Evolutionary conservation across 2,113 vertebrate genomes (phyloP).

Genomic region (Lagopus leucura): DNA sequence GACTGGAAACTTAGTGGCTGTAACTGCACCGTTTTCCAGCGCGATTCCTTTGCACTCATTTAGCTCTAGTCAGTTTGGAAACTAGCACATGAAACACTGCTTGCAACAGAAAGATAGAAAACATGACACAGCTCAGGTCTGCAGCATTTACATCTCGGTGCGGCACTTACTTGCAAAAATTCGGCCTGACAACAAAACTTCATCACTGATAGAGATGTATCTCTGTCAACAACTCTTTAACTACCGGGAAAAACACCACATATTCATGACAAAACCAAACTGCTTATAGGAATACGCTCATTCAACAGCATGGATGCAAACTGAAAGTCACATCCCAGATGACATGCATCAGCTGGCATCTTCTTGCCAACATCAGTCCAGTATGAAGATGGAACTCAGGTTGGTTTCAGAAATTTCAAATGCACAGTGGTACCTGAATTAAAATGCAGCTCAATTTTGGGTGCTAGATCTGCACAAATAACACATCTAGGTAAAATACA

Average conservation of each 20-base stretch:
- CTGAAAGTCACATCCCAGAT: neutral
- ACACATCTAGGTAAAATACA: neutral
- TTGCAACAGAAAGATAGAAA: neutral
- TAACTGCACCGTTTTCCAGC: neutral
- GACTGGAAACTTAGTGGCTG: neutral
- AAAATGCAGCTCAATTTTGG: neutral
- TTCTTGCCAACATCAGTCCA: neutral
- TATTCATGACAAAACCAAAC: neutral
- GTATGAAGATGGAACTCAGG: neutral
- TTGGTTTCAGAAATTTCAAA: neutral
- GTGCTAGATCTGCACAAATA: neutral
- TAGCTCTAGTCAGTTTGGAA: neutral
- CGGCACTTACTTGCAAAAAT: neutral
- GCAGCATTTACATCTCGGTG: neutral
- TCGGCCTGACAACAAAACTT: neutral
- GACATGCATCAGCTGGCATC: neutral
- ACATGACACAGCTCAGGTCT: neutral
- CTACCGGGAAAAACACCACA: neutral
- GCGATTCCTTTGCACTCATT: neutral
- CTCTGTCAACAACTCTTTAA: neutral
- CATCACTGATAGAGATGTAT: neutral
- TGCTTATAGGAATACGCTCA: neutral
- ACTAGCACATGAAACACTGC: neutral
- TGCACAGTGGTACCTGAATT: neutral
- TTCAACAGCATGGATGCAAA: neutral